Conservation (phyloP, 2,113 vertebrate species). For the Proterorhinus semilunaris region DNA sequence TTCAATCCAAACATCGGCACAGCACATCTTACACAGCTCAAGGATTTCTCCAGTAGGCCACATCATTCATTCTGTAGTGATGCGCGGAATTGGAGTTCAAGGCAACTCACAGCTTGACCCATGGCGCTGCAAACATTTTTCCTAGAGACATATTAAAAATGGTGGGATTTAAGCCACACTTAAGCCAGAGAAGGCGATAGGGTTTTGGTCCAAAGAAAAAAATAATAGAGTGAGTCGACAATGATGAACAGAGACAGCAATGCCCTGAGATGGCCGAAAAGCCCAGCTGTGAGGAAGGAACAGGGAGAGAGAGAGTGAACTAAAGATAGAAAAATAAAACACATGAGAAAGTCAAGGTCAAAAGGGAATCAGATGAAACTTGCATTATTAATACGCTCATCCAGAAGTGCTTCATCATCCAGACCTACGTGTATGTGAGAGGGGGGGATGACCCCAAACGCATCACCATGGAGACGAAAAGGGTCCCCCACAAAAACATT, state of each 20-base stretch:
- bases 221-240: conserved; percentile 5
- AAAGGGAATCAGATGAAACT: conserved; percentile 40
- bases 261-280: conserved; percentile 26
- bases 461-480: conserved; percentile 38
- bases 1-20: too few relatives aligned
- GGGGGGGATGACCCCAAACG: conserved; percentile 29
- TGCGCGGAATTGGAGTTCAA: neutral
- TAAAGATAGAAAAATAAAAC: neutral
- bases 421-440: neutral
- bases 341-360: conserved; percentile 33
- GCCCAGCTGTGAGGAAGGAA: conserved; percentile 17
- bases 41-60: too few relatives aligned
- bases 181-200: conserved; percentile 13
- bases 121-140: neutral
- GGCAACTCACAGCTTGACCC: neutral
- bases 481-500: conserved; percentile 3
- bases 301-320: conserved; percentile 15
- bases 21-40: too few relatives aligned
- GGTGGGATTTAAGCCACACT: conserved; percentile 4
- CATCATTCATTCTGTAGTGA: too few relatives aligned
- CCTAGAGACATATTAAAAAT: neutral
- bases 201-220: neutral
- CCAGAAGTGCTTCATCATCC: conserved; percentile 69
- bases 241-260: conserved; percentile 46
- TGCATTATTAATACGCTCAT: conserved; percentile 64